A percentile compares a stretch with the other conserved stretches of the same genome.
These are phyloP conservation scores for Patella ulyssiponensis DNA, from an alignment of 2,888 invertebrate species.

Conservation along the genomic window DNA sequence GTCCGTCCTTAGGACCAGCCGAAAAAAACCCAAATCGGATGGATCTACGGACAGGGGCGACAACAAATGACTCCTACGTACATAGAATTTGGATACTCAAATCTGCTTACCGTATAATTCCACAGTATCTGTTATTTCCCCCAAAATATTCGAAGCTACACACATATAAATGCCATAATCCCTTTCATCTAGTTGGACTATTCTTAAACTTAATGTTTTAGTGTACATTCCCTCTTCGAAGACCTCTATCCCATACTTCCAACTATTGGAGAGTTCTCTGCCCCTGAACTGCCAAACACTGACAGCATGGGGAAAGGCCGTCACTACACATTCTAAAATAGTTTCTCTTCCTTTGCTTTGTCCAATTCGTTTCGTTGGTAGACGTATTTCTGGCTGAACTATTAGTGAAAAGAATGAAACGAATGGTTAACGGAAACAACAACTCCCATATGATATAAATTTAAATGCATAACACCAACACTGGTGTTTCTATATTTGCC, in stretches of 20 bases:
- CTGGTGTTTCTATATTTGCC: no score
- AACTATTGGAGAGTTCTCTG: slow-evolving; percentile 34
- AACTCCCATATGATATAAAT: no score
- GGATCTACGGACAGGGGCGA: no score
- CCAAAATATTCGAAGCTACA: slow-evolving; percentile 52
- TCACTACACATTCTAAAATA: slow-evolving; percentile 64
- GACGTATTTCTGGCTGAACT: slow-evolving; percentile 55
- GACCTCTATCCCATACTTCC: slow-evolving; percentile 54
- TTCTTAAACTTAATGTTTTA: slow-evolving; percentile 47
- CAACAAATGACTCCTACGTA: no score
- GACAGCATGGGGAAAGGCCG: slow-evolving; percentile 62
- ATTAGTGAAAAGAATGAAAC: slow-evolving; percentile 16
- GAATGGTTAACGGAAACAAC: no score
- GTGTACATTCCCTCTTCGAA: slow-evolving; percentile 53
- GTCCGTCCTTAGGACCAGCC: no score
- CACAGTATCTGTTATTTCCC: slow-evolving; percentile 42
- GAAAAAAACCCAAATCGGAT: no score
- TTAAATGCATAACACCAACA: no score
- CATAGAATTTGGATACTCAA: background rate
- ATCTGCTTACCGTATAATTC: slow-evolving; percentile 46
- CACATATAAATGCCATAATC: slow-evolving; percentile 58
- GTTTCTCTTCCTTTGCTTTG: slow-evolving; percentile 58
- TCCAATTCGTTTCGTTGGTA: slow-evolving; percentile 54
- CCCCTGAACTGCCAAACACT: slow-evolving; percentile 59
- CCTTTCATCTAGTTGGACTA: slow-evolving; percentile 41